Conservation (phyloP, 2,888 invertebrate species). For the Eugnorisma glareosa region DNA sequence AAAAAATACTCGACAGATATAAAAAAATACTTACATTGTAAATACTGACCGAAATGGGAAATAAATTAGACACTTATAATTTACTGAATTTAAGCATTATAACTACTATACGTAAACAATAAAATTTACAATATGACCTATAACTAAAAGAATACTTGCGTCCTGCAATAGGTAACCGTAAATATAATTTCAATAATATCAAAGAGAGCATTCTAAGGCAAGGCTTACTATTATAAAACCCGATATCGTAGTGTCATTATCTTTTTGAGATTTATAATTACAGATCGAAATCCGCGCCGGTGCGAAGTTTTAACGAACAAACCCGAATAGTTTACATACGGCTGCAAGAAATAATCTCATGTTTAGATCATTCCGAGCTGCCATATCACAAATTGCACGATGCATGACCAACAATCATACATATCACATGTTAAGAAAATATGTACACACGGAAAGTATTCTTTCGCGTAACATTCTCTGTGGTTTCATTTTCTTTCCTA, state of each 20-base stretch:
- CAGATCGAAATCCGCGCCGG: constrained; percentile 59
- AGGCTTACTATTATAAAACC: constrained; percentile 77
- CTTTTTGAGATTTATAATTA: constrained; percentile 72
- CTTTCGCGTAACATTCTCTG: constrained; percentile 62
- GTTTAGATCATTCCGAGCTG: constrained; percentile 45
- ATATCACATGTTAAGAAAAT: constrained; percentile 76
- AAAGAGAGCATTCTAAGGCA: constrained; percentile 90
- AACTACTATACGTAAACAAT: constrained; percentile 82
- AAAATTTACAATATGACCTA: constrained; percentile 87
- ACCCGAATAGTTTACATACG: constrained; percentile 50
- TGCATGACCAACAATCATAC: constrained; percentile 73
- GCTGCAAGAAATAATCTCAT: constrained; percentile 48
- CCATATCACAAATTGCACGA: constrained; percentile 66
- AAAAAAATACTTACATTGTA: constrained; percentile 88
- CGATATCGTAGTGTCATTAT: constrained; percentile 72
- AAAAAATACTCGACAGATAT: constrained; percentile 82
- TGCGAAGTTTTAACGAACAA: constrained; percentile 48
- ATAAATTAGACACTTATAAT: constrained; percentile 88
- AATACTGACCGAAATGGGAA: constrained; percentile 91
- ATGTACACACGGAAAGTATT: constrained; percentile 71
- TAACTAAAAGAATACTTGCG: constrained; percentile 89
- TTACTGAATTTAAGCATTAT: constrained; percentile 79
- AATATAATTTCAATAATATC: constrained; percentile 87
- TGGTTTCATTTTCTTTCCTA: constrained; percentile 68
- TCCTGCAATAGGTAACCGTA: constrained; percentile 90